These are phyloP conservation scores for Burhinus oedicnemus DNA, from an alignment of 2,113 vertebrate species.

Conservation along the genomic window DNA sequence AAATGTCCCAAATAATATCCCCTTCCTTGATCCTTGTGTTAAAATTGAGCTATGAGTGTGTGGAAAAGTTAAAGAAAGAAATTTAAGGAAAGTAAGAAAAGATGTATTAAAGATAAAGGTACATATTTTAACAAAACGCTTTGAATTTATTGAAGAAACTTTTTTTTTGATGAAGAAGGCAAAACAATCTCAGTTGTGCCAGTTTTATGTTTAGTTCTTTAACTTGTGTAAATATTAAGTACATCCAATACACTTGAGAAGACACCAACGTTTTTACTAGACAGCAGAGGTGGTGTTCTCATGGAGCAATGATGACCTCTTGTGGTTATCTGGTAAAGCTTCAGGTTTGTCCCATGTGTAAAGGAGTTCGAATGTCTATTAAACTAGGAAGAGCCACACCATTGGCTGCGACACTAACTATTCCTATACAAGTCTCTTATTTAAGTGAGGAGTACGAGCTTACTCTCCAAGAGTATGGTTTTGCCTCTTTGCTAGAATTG, in stretches of 20 bases:
- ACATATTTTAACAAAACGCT: rapidly evolving
- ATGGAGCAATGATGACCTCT: conserved; percentile 59
- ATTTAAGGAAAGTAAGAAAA: not conserved
- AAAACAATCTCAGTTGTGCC: not conserved
- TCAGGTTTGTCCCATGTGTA: not conserved
- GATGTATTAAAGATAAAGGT: not conserved
- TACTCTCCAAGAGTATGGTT: not conserved
- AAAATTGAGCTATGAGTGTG: not conserved
- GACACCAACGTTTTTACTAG: not conserved
- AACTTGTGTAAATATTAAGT: not conserved
- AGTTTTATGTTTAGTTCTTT: not conserved
- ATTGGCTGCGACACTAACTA: not conserved
- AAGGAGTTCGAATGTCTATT: not conserved
- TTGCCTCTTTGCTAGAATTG: not conserved
- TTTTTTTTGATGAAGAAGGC: not conserved
- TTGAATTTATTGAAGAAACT: not conserved
- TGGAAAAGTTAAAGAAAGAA: not conserved
- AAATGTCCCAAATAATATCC: not conserved
- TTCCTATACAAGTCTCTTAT: not conserved
- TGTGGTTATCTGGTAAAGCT: conserved; percentile 16
- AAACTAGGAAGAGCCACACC: not conserved
- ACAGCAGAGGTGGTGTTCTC: not conserved
- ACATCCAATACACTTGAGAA: not conserved
- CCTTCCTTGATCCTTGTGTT: not conserved
- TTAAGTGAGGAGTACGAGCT: not conserved